These are phyloP conservation scores for Himalopsyche kuldschensis DNA, from an alignment of 2,888 invertebrate species.

Conservation along the genomic window DNA sequence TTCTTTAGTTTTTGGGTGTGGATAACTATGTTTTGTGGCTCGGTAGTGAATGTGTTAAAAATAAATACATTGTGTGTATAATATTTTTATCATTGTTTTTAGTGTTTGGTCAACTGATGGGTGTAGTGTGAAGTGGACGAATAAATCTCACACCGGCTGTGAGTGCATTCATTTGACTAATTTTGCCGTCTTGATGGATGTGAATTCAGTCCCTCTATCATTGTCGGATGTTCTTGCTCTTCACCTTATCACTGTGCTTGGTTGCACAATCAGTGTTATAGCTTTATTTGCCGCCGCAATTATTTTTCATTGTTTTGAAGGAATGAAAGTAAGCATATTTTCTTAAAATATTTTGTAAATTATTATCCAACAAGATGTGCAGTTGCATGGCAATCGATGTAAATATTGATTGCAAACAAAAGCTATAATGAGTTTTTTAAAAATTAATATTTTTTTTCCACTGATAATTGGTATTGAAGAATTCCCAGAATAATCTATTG, in stretches of 20 bases:
- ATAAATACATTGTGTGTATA: too few relatives aligned
- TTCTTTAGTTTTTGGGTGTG: too few relatives aligned
- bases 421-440: too few relatives aligned
- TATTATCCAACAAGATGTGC: too few relatives aligned
- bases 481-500: too few relatives aligned
- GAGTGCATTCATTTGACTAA: conserved; percentile 91
- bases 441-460: too few relatives aligned
- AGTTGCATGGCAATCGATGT: too few relatives aligned
- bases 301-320: conserved; percentile 80
- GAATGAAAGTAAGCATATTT: conserved; percentile 65
- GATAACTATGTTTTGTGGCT: too few relatives aligned
- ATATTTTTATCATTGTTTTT: conserved; percentile 32
- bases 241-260: conserved; percentile 77
- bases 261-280: conserved; percentile 79
- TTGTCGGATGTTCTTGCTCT: conserved; percentile 69
- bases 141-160: conserved; percentile 82
- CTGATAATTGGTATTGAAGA: too few relatives aligned
- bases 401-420: background rate
- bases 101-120: conserved; percentile 91
- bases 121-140: conserved; percentile 77
- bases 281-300: conserved; percentile 77
- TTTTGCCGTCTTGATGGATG: conserved; percentile 91
- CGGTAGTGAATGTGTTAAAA: too few relatives aligned
- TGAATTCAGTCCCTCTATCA: conserved; percentile 66
- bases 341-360: conserved; percentile 39